Evolutionary conservation across 2,888 invertebrate genomes (phyloP).

Genomic region (Parthenolecanium corni): DNA sequence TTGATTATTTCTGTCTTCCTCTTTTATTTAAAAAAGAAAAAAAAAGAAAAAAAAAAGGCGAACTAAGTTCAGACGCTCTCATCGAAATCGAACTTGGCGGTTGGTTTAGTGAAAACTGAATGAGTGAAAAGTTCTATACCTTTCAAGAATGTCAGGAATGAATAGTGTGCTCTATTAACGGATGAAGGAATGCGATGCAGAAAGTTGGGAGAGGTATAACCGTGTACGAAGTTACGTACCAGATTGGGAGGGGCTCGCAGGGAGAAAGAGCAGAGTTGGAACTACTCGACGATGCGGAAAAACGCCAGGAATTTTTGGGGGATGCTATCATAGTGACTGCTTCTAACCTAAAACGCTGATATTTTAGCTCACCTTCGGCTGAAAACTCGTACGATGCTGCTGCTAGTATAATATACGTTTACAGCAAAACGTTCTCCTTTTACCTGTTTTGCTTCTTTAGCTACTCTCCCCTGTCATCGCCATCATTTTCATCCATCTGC

Average conservation of each 20-base stretch:
- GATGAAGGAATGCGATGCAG: constrained; percentile 20
- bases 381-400: too few species aligned
- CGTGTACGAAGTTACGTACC: too few species aligned
- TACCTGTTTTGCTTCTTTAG: not conserved
- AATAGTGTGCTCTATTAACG: constrained; percentile 28
- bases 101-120: constrained; percentile 12
- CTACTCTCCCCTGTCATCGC: constrained; percentile 3
- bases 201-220: not conserved
- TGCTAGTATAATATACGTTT: too few species aligned
- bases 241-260: too few species aligned
- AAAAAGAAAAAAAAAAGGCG: too few species aligned
- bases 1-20: too few species aligned
- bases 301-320: constrained; percentile 17
- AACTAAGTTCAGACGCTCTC: too few species aligned
- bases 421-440: not conserved
- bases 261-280: not conserved
- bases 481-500: too few species aligned
- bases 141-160: constrained; percentile 23
- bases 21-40: too few species aligned
- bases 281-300: constrained; percentile 19
- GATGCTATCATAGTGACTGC: constrained; percentile 1
- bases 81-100: not conserved
- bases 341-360: constrained; percentile 19
- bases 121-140: constrained; percentile 26
- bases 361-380: constrained; percentile 6